Evolutionary conservation across 2,797 vertebrate species (phyloP), one percentile per base, ranked within the genome.

Genomic region (Malacoraja senta): DNA sequence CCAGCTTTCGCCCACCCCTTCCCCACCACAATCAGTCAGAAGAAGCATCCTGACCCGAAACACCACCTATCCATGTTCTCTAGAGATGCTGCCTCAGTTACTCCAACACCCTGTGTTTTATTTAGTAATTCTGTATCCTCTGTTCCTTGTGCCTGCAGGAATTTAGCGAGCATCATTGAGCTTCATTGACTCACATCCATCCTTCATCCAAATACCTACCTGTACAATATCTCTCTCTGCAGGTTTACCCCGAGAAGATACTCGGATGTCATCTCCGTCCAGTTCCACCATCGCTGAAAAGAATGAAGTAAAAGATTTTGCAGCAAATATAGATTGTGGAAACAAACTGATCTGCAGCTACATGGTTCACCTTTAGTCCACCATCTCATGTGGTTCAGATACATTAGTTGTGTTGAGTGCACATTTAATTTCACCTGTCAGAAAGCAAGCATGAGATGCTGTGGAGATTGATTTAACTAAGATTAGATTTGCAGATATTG

Each of bases 221-320:
- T 99, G 98, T 93, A 99, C 98, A 8, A 99, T 99, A 96, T 99
- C 98, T 61, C 98, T 96, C 95, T 99, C 98, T 0, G 98, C 98
- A 94, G 97, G 96, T 95, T 97, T 98, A 78, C 98, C 98, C 68
- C 98, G 96, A 72, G 98, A 99, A 9, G 98, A 99, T 94, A 99
- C 96, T 95, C 98, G 97, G 94, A 99, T 97, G 90, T 98, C 98
- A 2, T 99, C 98, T 0, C 98, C 98, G 0, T 99, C 98, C 95
- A 99, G 95, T 95, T 99, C 98, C 95, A 99, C 98, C 98, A 99
- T 99, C 58, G 98, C 98, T 99, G 94, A 32, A 95, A 94, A 72
- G 65, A 84, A 63, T 83, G 79, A 95, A 1, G 44, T n/a, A 29
- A 91, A 38, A 92, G n/a, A 58, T 17, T 8, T 12, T 76, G 71